Conservation (phyloP, 1,140 invertebrate species). For the Xylocopa sonorina region DNA sequence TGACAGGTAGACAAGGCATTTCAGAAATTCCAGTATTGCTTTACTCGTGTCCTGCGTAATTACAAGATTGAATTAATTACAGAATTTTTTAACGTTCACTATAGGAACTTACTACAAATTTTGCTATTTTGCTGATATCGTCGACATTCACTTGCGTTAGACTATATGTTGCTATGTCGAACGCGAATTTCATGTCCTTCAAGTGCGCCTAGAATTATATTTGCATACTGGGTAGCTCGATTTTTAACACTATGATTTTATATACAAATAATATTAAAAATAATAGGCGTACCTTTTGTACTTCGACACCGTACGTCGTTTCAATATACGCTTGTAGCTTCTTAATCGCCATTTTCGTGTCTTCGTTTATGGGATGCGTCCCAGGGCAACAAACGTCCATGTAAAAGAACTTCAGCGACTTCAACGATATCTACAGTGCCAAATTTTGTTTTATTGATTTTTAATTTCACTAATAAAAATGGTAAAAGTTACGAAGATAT, state of each 20-base stretch:
- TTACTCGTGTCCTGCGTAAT: slow-evolving; percentile 80
- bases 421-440: slow-evolving; percentile 84
- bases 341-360: slow-evolving; percentile 86
- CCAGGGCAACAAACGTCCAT: slow-evolving; percentile 88
- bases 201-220: slow-evolving; percentile 81
- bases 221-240: background rate
- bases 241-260: too few relatives aligned
- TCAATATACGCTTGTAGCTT: slow-evolving; percentile 86
- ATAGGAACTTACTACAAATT: background rate
- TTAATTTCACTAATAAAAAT: too few relatives aligned
- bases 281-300: slow-evolving; percentile 81
- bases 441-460: too few relatives aligned
- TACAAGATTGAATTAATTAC: background rate
- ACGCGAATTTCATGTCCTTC: slow-evolving; percentile 83
- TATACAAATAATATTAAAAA: background rate
- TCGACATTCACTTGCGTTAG: slow-evolving; percentile 82
- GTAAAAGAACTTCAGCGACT: slow-evolving; percentile 89
- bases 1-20: slow-evolving; percentile 82
- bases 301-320: slow-evolving; percentile 81
- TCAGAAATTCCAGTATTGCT: slow-evolving; percentile 83
- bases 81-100: background rate
- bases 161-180: slow-evolving; percentile 83
- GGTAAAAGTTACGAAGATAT: too few relatives aligned
- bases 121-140: background rate
- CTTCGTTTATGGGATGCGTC: slow-evolving; percentile 84